A percentile compares a stretch with the other conserved stretches of the same genome.
phyloP scores from a whole-genome alignment of 2,797 vertebrate species.

The Silurus aristotelis region DNA sequence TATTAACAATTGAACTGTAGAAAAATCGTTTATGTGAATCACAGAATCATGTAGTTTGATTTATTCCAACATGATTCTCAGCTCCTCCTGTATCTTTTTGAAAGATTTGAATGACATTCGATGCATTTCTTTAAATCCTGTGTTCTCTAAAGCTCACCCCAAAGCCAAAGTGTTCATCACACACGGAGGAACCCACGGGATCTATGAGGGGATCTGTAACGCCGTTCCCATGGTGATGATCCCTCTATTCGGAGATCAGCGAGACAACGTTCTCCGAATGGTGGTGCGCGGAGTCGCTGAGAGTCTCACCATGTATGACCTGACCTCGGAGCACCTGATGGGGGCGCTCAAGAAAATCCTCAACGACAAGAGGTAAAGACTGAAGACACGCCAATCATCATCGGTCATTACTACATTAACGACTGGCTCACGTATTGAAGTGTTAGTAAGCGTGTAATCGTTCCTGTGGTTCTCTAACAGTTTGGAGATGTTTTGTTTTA shows the following conservation, averaged over 20 bases:
- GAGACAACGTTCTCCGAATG: conserved; percentile 82
- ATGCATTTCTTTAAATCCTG: neutral
- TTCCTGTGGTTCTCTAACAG: neutral
- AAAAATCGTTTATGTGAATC: no score
- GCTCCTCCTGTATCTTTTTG: neutral
- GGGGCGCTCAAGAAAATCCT: conserved; percentile 78
- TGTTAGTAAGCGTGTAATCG: neutral
- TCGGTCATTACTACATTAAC: neutral
- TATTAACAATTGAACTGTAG: no score
- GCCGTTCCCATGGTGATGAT: conserved; percentile 90
- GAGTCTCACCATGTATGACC: conserved; percentile 72
- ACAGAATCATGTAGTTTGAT: neutral
- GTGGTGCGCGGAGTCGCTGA: conserved; percentile 80
- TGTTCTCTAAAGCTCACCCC: conserved; percentile 76
- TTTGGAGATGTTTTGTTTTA: neutral
- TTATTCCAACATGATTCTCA: neutral
- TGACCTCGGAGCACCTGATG: conserved; percentile 77
- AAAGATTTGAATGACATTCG: no score
- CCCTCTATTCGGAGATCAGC: conserved; percentile 91
- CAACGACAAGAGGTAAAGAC: conserved; percentile 79
- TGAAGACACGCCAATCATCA: neutral
- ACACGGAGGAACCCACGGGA: conserved; percentile 86
- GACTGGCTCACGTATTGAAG: neutral
- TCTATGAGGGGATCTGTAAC: conserved; percentile 90
- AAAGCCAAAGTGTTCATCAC: conserved; percentile 89